These are phyloP conservation scores for Phrynosoma platyrhinos DNA, from an alignment of 2,113 vertebrate genomes.

Conservation along the genomic window DNA sequence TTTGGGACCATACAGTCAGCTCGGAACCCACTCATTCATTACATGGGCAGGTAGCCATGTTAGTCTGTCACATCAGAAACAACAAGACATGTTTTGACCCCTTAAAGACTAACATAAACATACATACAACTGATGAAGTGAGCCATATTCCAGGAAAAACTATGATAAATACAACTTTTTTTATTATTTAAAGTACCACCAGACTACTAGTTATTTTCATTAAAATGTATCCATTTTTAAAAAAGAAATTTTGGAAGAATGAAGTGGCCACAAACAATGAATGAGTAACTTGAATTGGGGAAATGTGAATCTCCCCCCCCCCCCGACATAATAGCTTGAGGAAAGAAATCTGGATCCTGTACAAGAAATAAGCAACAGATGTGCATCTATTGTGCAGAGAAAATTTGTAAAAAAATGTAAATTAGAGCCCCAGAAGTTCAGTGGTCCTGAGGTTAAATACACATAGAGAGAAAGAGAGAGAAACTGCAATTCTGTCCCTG, in stretches of 20 bases:
- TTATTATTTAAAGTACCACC: no score
- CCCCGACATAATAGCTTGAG: background rate
- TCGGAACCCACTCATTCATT: no score
- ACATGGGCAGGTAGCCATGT: no score
- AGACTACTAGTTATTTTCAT: background rate
- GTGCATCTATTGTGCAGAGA: background rate
- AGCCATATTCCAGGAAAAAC: no score
- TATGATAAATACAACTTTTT: no score
- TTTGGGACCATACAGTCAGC: no score
- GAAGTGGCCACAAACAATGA: no score
- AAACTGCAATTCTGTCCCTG: background rate
- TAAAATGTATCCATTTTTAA: background rate
- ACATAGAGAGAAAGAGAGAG: no score
- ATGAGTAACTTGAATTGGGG: background rate
- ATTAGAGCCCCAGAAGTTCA: constrained; percentile 40
- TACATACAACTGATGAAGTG: no score
- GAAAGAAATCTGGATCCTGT: background rate
- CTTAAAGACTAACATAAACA: no score
- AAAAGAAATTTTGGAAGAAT: background rate
- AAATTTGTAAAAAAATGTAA: background rate
- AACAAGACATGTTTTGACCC: no score
- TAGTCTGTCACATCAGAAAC: no score
- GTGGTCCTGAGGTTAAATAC: background rate
- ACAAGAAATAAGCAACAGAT: background rate
- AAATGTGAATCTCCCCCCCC: background rate